Evolutionary conservation across 2,888 invertebrate genomes (phyloP).

Genomic region (Ectemnius continuus): DNA sequence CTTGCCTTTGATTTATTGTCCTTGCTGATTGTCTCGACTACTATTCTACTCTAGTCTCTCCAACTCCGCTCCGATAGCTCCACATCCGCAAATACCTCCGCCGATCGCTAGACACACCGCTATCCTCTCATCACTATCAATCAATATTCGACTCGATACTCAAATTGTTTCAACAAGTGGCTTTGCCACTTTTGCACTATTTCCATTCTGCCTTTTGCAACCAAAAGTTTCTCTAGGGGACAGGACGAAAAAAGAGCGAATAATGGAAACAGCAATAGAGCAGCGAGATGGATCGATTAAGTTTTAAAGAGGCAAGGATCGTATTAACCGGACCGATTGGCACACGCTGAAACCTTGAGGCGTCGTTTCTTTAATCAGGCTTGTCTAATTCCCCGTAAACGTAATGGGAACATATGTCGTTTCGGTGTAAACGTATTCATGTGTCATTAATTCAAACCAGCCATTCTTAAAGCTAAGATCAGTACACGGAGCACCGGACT

Average conservation of each 20-base stretch:
- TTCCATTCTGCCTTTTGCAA: too few species aligned
- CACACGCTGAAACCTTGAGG: conserved; percentile 36
- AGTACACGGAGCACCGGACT: too few species aligned
- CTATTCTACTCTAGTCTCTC: conserved; percentile 29
- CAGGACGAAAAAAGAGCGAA: too few species aligned
- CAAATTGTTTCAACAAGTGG: too few species aligned
- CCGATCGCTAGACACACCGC: too few species aligned
- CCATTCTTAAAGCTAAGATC: background rate
- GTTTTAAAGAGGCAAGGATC: conserved; percentile 24
- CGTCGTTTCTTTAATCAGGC: conserved; percentile 55
- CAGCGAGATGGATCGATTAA: conserved; percentile 7
- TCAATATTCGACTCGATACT: too few species aligned
- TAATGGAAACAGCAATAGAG: background rate
- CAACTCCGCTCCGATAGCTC: too few species aligned
- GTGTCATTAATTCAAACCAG: background rate
- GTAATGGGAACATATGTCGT: conserved; percentile 53
- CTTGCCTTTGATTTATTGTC: conserved; percentile 63
- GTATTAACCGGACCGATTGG: conserved; percentile 34
- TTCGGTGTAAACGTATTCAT: too few species aligned
- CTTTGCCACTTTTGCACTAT: too few species aligned
- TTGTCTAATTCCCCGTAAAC: conserved; percentile 54
- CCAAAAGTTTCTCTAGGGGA: too few species aligned
- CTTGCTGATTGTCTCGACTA: conserved; percentile 42
- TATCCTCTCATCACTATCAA: too few species aligned
- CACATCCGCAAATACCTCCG: too few species aligned